Conservation (phyloP, 2,797 vertebrate species). For the Scomberomorus guttatus region DNA sequence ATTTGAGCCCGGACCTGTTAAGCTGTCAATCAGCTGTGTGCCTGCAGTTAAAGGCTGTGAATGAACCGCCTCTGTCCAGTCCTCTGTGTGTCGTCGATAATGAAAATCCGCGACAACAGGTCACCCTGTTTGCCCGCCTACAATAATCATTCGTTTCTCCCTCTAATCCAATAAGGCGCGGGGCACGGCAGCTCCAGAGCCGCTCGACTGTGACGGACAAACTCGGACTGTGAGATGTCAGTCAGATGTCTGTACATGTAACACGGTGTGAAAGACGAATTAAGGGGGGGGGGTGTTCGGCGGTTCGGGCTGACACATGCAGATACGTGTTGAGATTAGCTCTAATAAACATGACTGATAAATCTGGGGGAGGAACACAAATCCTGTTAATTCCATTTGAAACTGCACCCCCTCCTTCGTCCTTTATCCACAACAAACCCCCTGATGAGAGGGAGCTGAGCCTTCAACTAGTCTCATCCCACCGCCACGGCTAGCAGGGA, state of each 20-base stretch:
- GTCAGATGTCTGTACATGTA: slow-evolving; percentile 47
- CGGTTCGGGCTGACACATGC: slow-evolving; percentile 42
- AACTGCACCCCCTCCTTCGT: slow-evolving; percentile 32
- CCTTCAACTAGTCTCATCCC: slow-evolving; percentile 31
- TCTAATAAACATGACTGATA: slow-evolving; percentile 63
- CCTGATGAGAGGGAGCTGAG: slow-evolving; percentile 35
- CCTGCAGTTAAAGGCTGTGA: slow-evolving; percentile 41
- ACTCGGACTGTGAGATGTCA: slow-evolving; percentile 48
- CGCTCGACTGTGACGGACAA: slow-evolving; percentile 51
- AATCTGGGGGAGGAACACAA: slow-evolving; percentile 56
- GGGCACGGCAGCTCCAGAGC: slow-evolving; percentile 31
- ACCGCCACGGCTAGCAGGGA: slow-evolving; percentile 27
- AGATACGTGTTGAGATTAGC: slow-evolving; percentile 62
- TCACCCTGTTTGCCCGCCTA: slow-evolving; percentile 56
- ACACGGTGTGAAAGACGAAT: slow-evolving; percentile 53
- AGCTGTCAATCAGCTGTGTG: slow-evolving; percentile 41
- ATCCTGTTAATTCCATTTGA: slow-evolving; percentile 73
- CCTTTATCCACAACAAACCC: slow-evolving; percentile 43
- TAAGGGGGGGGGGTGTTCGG: slow-evolving; percentile 10
- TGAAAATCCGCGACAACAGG: slow-evolving; percentile 60
- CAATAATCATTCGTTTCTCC: slow-evolving; percentile 66
- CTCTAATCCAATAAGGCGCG: slow-evolving; percentile 77
- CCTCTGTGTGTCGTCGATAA: slow-evolving; percentile 46
- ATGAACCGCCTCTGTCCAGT: slow-evolving; percentile 28
- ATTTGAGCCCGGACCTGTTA: slow-evolving; percentile 6